These are phyloP conservation scores for Athalia cordata DNA, from an alignment of 2,888 invertebrate genomes.

Conservation along the genomic window DNA sequence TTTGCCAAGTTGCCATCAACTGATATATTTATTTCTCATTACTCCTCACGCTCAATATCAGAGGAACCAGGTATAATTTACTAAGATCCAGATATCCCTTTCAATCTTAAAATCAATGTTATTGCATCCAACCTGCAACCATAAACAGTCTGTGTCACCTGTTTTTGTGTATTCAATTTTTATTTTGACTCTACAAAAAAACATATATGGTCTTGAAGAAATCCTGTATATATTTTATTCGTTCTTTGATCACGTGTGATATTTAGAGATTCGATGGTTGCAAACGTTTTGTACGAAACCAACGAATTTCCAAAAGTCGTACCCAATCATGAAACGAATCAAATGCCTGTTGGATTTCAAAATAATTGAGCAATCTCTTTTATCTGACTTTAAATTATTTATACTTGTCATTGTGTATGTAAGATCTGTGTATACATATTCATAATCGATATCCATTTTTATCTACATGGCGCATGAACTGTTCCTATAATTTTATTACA, in stretches of 20 bases:
- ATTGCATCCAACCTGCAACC: background rate
- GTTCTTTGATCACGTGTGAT: no score
- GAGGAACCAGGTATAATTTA: slow-evolving; percentile 44
- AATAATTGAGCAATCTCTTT: no score
- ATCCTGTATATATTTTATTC: no score
- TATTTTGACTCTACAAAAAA: background rate
- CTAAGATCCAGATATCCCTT: background rate
- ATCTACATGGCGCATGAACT: no score
- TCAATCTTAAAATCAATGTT: background rate
- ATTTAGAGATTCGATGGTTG: no score
- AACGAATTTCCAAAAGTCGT: no score
- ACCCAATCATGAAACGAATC: no score
- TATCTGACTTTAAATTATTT: background rate
- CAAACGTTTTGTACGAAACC: no score
- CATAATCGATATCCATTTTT: background rate
- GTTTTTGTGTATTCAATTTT: background rate
- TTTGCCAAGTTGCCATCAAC: background rate
- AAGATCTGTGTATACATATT: background rate
- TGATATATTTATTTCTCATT: slow-evolving; percentile 45
- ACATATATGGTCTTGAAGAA: no score
- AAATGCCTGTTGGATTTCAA: no score
- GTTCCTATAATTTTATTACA: no score
- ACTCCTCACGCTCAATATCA: slow-evolving; percentile 1
- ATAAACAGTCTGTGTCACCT: background rate
- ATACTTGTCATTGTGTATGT: background rate